Conservation (phyloP, 2,113 vertebrate genomes). For the Alaudala cheleensis region DNA sequence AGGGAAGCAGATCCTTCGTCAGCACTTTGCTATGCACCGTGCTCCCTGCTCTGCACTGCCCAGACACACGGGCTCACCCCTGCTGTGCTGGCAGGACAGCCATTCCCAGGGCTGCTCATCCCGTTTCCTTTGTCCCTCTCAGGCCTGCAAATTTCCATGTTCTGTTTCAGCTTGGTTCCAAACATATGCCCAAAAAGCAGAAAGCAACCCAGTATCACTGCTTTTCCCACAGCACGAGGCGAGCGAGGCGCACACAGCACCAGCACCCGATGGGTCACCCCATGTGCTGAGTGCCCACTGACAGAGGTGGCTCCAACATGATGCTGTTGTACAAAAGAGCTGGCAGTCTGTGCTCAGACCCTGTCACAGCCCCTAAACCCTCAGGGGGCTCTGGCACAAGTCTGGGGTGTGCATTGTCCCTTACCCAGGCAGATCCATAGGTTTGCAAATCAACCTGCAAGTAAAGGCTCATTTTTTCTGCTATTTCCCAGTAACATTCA, state of each 20-base stretch:
- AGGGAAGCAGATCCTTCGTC: neutral
- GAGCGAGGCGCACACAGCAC: rapidly evolving
- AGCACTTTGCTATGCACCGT: neutral
- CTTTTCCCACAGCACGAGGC: rapidly evolving
- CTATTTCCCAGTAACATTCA: neutral
- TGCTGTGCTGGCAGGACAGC: neutral
- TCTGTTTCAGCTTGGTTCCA: neutral
- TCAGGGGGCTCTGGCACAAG: rapidly evolving
- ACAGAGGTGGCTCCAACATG: rapidly evolving
- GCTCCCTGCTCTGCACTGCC: neutral
- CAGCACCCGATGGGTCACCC: rapidly evolving
- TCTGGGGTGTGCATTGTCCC: neutral
- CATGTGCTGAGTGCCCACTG: rapidly evolving
- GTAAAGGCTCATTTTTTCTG: neutral
- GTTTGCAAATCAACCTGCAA: neutral
- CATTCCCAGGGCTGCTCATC: rapidly evolving
- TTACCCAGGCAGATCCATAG: neutral
- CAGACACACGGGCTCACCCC: rapidly evolving
- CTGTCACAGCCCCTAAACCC: neutral
- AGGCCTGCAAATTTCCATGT: neutral
- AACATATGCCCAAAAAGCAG: neutral
- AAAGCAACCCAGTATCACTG: rapidly evolving
- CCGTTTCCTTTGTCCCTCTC: rapidly evolving
- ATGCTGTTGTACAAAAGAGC: rapidly evolving
- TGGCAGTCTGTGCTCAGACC: neutral